These are phyloP conservation scores for Drosophila pachea DNA, from an alignment of 1,140 invertebrate species.

Conservation along the genomic window DNA sequence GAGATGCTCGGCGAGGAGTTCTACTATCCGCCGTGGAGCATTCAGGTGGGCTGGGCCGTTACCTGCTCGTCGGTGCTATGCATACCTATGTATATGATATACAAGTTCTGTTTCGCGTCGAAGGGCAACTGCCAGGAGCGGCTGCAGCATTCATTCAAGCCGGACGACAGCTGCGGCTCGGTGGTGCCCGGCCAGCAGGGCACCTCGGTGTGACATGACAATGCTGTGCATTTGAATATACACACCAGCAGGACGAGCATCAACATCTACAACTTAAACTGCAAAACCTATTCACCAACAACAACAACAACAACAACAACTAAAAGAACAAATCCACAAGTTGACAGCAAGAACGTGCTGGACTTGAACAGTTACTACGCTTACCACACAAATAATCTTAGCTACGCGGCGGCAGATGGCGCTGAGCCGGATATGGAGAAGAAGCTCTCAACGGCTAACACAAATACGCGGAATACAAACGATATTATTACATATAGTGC, in stretches of 20 bases:
- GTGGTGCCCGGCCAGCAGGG: conserved; percentile 77
- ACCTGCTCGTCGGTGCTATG: conserved; percentile 94
- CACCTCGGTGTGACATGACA: conserved; percentile 78
- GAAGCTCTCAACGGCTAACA: neutral
- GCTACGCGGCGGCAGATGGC: conserved; percentile 34
- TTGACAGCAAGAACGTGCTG: conserved; percentile 28
- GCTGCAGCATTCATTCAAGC: conserved; percentile 61
- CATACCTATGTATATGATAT: conserved; percentile 93
- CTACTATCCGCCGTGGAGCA: conserved; percentile 93
- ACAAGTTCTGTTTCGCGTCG: conserved; percentile 86
- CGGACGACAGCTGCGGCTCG: conserved; percentile 62
- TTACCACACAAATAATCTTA: conserved; percentile 74
- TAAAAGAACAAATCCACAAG: conserved; percentile 35
- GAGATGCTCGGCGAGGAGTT: conserved; percentile 94
- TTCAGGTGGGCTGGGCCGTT: conserved; percentile 93
- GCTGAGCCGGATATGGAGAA: conserved; percentile 10
- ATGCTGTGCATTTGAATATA: conserved; percentile 65
- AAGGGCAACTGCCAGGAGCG: conserved; percentile 81
- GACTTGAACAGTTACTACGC: conserved; percentile 66
- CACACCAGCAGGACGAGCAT: conserved; percentile 60
- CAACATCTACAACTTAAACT: conserved; percentile 65
- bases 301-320: conserved; percentile 45
- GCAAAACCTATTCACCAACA: conserved; percentile 73
- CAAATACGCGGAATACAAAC: conserved; percentile 44
- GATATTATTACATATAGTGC: conserved; percentile 54